Percentiles rank a stretch among this genome's conserved stretches.
Conservation (phyloP, 2,113 vertebrate genomes). For the Cyprinus carpio region DNA sequence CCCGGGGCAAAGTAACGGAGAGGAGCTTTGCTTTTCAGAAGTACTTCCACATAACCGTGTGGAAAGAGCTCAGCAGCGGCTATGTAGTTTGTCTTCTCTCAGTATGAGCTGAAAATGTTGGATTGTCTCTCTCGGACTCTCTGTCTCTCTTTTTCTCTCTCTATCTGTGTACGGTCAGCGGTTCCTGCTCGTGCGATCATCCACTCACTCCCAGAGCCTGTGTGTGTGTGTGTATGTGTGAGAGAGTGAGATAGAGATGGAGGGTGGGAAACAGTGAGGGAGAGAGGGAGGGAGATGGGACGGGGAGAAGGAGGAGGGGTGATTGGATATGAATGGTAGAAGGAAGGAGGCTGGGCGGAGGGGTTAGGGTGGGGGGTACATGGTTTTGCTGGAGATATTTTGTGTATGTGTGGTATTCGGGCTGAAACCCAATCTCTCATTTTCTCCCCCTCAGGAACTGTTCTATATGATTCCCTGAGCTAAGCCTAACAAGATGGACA, state of each 20-base stretch:
- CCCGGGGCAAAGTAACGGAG: conserved; percentile 25
- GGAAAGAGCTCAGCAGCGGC: conserved; percentile 35
- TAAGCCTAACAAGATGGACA: conserved; percentile 49
- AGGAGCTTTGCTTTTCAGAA: conserved; percentile 45
- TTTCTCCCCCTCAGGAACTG: conserved; percentile 59
- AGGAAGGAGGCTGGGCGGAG: conserved; percentile 47
- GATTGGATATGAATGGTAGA: conserved; percentile 62
- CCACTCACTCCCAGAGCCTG: conserved; percentile 58
- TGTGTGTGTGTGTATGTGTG: conserved; percentile 50
- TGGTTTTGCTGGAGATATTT: conserved; percentile 64
- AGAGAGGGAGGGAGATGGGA: conserved; percentile 42
- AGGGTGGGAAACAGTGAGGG: conserved; percentile 43
- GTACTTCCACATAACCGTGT: conserved; percentile 50
- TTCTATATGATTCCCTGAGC: conserved; percentile 63
- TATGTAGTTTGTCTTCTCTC: conserved; percentile 68
- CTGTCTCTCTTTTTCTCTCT: conserved; percentile 76
- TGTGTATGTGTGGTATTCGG: conserved; percentile 68
- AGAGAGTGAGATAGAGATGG: conserved; percentile 32
- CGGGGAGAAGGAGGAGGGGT: conserved; percentile 54
- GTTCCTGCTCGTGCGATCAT: conserved; percentile 59
- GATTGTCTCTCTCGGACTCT: conserved; percentile 78
- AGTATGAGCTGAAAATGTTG: conserved; percentile 72
- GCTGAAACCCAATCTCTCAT: conserved; percentile 66
- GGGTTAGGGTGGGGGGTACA: conserved; percentile 45
- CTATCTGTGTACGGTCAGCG: conserved; percentile 53